Base-by-base conservation (phyloP, 2,113 vertebrate species). In the Campylomormyrus tamandua region DNA sequence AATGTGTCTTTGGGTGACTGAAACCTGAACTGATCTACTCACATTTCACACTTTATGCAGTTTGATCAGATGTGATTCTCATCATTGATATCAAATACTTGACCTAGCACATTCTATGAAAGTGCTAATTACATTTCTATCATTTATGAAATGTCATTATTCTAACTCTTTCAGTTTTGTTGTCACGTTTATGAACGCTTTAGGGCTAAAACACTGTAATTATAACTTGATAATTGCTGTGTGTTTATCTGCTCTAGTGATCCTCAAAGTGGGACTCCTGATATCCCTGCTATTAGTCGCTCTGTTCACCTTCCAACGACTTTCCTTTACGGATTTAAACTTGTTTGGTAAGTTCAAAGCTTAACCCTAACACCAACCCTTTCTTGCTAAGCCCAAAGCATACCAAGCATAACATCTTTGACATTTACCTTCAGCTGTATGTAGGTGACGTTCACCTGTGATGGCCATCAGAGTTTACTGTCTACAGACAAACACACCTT, bases 251-350 rank as follows among this genome's bases (percentile, higher is more conserved):
- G 83, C 39, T 90, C 89, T 91, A 99, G 98, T 96, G 91, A 91
- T 97, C 90, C 92, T 97, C 53, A 99, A 99, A 93, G 92, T 97
- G 89, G 93, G 94, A 62, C 95, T 96, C 11, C 92, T 98, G 1
- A 17, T 97, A 80, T 95, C 94, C 66, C 93, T 96, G 31, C 97
- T 98, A 93, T 91, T 98, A 91, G 88, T 99, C 21, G 97, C 94
- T 0, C 96, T 97, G 90, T 98, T 99, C 93, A 96, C 97, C 90
- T 97, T 98, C 91, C 97, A 99, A 93, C 96, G 99, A 90, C 95
- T 99, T 80, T 97, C 98, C 92, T 97, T 97, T 94, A 94, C 95
- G 93, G 97, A 98, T 91, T 94, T 97, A 77, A 97, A 95, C 87
- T 92, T 97, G 15, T 96, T 98, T 90, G 96, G 98, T 99, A 95